These are phyloP conservation scores for Poecilia velifera DNA, from an alignment of 2,797 vertebrate species.

Conservation along the genomic window DNA sequence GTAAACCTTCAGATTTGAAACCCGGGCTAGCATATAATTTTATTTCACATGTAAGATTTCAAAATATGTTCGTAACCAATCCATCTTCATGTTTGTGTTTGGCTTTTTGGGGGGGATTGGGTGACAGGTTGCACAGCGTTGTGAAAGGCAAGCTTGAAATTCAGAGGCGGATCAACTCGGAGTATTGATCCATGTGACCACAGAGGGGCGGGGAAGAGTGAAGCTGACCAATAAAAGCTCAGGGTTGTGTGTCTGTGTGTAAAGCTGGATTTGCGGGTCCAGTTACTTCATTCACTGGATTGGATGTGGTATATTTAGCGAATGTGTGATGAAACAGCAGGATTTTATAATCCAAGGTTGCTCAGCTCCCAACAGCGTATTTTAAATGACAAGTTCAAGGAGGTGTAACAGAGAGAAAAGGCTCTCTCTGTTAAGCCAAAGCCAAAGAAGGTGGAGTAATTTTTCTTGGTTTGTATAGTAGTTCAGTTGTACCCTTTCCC, in stretches of 20 bases:
- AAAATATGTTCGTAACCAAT: no score
- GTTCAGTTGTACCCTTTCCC: neutral
- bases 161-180: slow-evolving; percentile 32
- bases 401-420: neutral
- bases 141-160: slow-evolving; percentile 20
- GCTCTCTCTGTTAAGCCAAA: no score
- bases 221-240: slow-evolving; percentile 44
- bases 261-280: slow-evolving; percentile 25
- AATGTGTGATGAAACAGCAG: neutral
- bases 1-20: neutral
- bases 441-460: no score
- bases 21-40: fast-evolving
- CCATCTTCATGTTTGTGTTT: neutral
- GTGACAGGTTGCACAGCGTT: slow-evolving; percentile 43
- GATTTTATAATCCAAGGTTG: neutral
- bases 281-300: slow-evolving; percentile 29
- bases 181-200: slow-evolving; percentile 50
- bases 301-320: slow-evolving; percentile 18
- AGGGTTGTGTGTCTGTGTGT: neutral
- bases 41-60: neutral
- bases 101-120: neutral
- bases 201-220: slow-evolving; percentile 39
- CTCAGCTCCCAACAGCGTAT: neutral
- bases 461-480: neutral
- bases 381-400: neutral